These are phyloP conservation scores for Steinernema scapterisci DNA, from an alignment of 2,888 invertebrate genomes.

Conservation along the genomic window DNA sequence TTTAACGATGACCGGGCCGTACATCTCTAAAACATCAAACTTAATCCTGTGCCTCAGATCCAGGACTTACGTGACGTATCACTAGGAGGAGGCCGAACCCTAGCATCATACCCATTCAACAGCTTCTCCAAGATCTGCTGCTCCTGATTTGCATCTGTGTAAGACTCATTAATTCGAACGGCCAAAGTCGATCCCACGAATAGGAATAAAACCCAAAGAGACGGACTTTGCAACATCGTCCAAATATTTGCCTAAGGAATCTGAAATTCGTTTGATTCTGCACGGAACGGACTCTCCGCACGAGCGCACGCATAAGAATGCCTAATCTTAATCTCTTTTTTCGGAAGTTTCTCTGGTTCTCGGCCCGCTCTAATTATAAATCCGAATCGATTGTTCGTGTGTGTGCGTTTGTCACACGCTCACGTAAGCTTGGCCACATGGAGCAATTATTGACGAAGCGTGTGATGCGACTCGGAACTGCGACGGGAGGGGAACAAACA, in stretches of 20 bases:
- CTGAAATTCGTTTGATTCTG: neutral
- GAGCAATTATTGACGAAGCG: conserved; percentile 29
- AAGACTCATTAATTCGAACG: conserved; percentile 37
- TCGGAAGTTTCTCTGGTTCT: neutral
- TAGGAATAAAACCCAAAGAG: too few species aligned
- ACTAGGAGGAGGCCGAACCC: conserved; percentile 61
- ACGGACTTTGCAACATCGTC: conserved; percentile 11
- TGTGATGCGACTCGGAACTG: neutral
- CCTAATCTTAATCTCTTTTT: conserved; percentile 11
- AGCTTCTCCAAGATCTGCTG: conserved; percentile 58
- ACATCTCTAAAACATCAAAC: conserved; percentile 36
- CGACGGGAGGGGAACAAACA: too few species aligned
- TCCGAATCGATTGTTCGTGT: conserved; percentile 25
- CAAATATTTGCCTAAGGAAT: neutral
- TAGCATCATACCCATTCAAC: conserved; percentile 59
- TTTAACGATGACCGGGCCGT: conserved; percentile 91
- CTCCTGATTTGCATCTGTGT: conserved; percentile 37
- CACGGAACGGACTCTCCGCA: neutral
- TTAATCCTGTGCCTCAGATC: neutral
- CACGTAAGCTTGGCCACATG: neutral
- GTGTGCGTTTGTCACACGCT: neutral
- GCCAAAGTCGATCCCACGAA: neutral
- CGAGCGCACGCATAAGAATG: neutral
- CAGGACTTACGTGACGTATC: conserved; percentile 45
- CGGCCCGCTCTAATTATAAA: conserved; percentile 13